These are phyloP conservation scores for Notiomystis cincta DNA, from an alignment of 2,113 vertebrate genomes.

Conservation along the genomic window DNA sequence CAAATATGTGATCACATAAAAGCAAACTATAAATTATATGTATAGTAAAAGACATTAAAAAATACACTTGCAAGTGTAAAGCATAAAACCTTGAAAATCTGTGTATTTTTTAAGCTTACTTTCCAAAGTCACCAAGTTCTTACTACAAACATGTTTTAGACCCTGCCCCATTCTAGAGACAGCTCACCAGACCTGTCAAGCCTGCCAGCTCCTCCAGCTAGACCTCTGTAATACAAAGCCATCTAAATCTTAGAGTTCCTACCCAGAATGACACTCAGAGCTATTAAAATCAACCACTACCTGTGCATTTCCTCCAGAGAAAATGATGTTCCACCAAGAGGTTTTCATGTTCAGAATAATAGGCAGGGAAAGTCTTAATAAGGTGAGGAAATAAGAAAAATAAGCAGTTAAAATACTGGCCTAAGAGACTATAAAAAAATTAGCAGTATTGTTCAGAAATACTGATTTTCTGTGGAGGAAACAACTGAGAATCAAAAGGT, in stretches of 20 bases:
- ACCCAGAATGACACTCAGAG: not conserved
- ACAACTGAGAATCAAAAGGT: not conserved
- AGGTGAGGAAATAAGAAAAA: not conserved
- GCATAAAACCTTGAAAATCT: not conserved
- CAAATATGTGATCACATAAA: not conserved
- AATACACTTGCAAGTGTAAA: not conserved
- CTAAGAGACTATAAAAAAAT: not conserved
- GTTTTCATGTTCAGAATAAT: not conserved
- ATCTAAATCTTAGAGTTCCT: not conserved
- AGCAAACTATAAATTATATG: not conserved
- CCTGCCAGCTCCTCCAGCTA: not conserved
- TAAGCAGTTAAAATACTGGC: not conserved
- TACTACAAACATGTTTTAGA: not conserved
- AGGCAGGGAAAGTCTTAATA: not conserved
- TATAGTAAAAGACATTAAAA: not conserved
- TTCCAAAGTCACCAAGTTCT: not conserved
- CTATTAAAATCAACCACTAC: not conserved
- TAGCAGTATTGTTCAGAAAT: not conserved
- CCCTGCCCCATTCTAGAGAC: not conserved
- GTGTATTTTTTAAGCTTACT: not conserved
- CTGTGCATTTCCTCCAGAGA: not conserved
- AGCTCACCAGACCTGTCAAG: not conserved
- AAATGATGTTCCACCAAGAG: not conserved
- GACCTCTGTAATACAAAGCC: not conserved
- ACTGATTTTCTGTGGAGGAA: not conserved